Evolutionary conservation across 2,113 vertebrate genomes (phyloP), one percentile per base, ranked within the genome.

Genomic region (Aegotheles bennettii): DNA sequence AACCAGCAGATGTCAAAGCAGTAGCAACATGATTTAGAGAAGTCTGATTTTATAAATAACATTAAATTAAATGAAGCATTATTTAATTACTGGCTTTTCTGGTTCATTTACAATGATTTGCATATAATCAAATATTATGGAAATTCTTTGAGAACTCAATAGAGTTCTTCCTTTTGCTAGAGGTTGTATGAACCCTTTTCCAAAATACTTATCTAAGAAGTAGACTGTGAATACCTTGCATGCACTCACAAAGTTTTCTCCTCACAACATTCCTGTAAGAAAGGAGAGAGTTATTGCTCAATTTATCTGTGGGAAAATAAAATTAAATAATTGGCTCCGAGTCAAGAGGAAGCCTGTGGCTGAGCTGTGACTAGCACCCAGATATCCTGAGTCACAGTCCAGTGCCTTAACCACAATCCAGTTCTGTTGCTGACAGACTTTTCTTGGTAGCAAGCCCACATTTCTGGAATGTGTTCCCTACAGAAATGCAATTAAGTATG

Each of bases 381-480:
- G 87, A 89, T 94, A 87, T 45, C 81, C 88, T 88, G 90, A 95
- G 85, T 94, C 89, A 94, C 85, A 93, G 67, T 60, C 56, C 91
- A 78, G 45, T 40, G 74, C 50, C 86, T 48, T 86, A 91, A 87
- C 67, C 85, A 56, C 70, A 74, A 89, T 63, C 53, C 42, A 64
- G 57, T 48, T 78, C 59, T 90, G 68, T 12, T 86, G 63, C 83
- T 96, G 83, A 76, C 85, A 69, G 94, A 59, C 18, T 83, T 94
- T 87, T 71, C 80, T 97, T 96, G 93, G 94, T 89, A 93, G 80
- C 74, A 83, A 95, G 85, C 93, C 89, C 83, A 73, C 80, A 78
- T 95, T 93, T 94, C 88, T 96, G 96, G 73, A 95, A 96, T 93
- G 84, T 78, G 97, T 95, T 96, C 84, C 84, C 89, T 90, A 75